phyloP scores from a whole-genome alignment of 2,888 invertebrate genomes.

The Ochropleura leucogaster region DNA sequence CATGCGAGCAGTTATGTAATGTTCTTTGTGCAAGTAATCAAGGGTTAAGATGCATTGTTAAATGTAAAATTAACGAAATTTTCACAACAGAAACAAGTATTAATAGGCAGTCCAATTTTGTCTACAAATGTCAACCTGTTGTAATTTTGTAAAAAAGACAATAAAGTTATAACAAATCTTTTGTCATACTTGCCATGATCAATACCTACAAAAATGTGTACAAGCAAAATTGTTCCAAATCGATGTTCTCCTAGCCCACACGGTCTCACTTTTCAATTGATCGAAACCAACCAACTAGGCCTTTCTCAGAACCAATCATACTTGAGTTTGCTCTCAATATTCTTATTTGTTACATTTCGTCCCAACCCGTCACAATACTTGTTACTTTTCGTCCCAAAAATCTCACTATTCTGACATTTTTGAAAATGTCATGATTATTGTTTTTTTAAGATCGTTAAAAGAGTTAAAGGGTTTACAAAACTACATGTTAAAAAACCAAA shows the following conservation, averaged over 20 bases:
- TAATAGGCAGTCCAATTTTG: background rate
- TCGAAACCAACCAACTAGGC: slow-evolving; percentile 55
- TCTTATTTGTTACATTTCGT: slow-evolving; percentile 46
- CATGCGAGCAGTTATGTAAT: no score
- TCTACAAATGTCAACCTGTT: background rate
- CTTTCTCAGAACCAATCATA: slow-evolving; percentile 70
- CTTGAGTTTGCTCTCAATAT: slow-evolving; percentile 37
- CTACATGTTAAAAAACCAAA: slow-evolving; percentile 29
- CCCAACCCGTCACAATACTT: slow-evolving; percentile 20
- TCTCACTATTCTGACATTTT: slow-evolving; percentile 25
- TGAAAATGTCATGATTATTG: slow-evolving; percentile 9
- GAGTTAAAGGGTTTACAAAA: slow-evolving; percentile 43
- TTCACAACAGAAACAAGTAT: background rate
- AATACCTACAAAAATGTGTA: background rate
- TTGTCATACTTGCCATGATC: background rate
- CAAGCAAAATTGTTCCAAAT: background rate
- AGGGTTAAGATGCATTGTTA: background rate
- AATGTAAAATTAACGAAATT: background rate
- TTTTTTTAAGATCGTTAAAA: slow-evolving; percentile 30
- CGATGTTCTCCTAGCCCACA: slow-evolving; percentile 38
- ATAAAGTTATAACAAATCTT: background rate
- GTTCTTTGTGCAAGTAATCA: no score
- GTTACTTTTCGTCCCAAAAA: slow-evolving; percentile 32
- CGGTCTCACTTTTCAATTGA: slow-evolving; percentile 61
- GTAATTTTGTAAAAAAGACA: background rate